A percentile compares a stretch with the other conserved stretches of the same genome.
Conservation (phyloP, 2,888 invertebrate species). For the Chalcosyrphus nemorum region DNA sequence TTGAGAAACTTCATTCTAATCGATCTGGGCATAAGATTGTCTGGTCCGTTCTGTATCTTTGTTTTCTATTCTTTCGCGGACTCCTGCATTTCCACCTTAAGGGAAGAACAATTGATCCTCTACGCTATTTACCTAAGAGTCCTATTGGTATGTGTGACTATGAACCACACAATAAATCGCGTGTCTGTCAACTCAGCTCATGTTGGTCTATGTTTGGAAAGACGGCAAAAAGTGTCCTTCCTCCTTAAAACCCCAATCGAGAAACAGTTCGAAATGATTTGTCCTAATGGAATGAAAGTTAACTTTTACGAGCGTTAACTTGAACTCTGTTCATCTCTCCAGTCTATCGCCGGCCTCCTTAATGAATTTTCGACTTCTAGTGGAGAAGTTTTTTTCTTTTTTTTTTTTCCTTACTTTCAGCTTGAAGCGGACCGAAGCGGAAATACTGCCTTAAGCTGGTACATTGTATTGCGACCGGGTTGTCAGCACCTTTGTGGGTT, state of each 20-base stretch:
- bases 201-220: no score
- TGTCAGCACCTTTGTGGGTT: slow-evolving; percentile 19
- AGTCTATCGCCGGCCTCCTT: neutral
- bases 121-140: no score
- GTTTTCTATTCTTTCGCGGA: no score
- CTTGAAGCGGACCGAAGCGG: neutral
- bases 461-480: neutral
- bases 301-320: slow-evolving; percentile 29
- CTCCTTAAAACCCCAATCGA: neutral
- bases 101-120: no score
- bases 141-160: no score
- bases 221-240: neutral
- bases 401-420: neutral
- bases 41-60: no score
- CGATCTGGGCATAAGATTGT: no score
- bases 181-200: no score
- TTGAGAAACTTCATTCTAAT: no score
- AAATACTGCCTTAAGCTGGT: neutral
- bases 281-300: slow-evolving; percentile 43
- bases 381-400: slow-evolving; percentile 3
- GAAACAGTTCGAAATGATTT: slow-evolving; percentile 22
- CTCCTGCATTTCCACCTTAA: no score
- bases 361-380: slow-evolving; percentile 42
- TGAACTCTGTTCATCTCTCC: slow-evolving; percentile 2
- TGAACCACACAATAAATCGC: no score